Evolutionary conservation across 2,888 invertebrate species (phyloP), one percentile per base, ranked within the genome.

Genomic region (Phoenoteleia sp.): DNA sequence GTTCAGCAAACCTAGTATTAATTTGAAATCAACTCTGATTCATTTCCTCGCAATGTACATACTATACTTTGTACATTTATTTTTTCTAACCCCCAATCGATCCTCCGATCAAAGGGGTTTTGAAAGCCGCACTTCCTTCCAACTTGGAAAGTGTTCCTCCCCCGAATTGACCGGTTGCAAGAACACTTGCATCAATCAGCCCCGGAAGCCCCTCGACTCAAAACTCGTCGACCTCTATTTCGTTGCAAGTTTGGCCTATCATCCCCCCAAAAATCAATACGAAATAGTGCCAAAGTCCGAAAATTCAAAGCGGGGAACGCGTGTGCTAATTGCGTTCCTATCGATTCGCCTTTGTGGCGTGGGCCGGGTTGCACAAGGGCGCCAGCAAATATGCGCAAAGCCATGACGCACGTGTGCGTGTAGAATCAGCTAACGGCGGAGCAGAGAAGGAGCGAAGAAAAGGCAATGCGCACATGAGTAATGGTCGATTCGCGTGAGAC

Each of bases 401-500:
- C 54, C 36, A 27, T 39, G 60, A 27, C 54, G 49, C 81, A 74
- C 84, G 81, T 81, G 81, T 81, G 84, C 67, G 54, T 49, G 58
- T 19, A 75, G 49, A 60, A 62, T 56, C 75, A 23, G 33, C 45
- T 23, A 21, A 54, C 29, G 15, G 11, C 21, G 36, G 6, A 13
- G 21, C 29, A 58, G 27, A 54, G 45, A 19, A 15, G 29, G 45
- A 9, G 42, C 39, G 19, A 45, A 15, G 36, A 42, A 79, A 75
- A 62, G 69, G 69, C 60, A 69, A 76, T 60, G 76, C 82, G 82
- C 79, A 83, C 87, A 87, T 87, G 87, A 87, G 88, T 88, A 88
- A 88, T 88, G 88, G 87, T 86, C 85, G 87, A 88, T 88, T 88
- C 88, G 88, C 88, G 88, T 88, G 88, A 88, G 88, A 87, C 86